Evolutionary conservation across 2,797 vertebrate species (phyloP).

Genomic region (Clarias platycephalus): DNA sequence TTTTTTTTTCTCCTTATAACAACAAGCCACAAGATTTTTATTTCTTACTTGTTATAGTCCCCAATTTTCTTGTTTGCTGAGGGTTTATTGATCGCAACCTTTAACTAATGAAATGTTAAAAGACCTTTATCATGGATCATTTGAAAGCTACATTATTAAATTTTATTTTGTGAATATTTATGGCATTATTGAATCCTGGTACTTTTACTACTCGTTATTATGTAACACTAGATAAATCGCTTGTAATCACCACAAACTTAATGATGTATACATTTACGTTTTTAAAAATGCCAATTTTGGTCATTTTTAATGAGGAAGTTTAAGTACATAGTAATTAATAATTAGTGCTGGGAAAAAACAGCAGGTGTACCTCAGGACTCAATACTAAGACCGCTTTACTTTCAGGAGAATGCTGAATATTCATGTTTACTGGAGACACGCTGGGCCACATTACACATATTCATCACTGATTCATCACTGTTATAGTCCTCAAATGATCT

Average conservation of each 20-base stretch:
- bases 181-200: not conserved
- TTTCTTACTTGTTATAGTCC: not conserved
- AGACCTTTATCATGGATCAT: not conserved
- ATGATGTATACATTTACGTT: too few relatives aligned
- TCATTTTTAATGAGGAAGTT: not conserved
- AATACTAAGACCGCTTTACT: not conserved
- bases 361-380: slow-evolving; percentile 15
- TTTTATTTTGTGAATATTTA: not conserved
- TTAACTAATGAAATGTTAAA: not conserved
- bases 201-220: not conserved
- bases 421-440: not conserved
- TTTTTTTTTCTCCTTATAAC: not conserved
- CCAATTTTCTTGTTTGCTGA: not conserved
- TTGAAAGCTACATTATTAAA: not conserved
- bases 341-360: too few relatives aligned
- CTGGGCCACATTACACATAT: not conserved
- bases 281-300: too few relatives aligned
- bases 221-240: not conserved
- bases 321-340: not conserved
- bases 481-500: not conserved
- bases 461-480: not conserved
- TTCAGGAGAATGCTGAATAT: not conserved
- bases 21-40: not conserved
- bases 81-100: not conserved
- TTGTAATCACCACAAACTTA: not conserved